Conservation (phyloP, 1,140 invertebrate genomes). For the Dendrolimus kikuchii region DNA sequence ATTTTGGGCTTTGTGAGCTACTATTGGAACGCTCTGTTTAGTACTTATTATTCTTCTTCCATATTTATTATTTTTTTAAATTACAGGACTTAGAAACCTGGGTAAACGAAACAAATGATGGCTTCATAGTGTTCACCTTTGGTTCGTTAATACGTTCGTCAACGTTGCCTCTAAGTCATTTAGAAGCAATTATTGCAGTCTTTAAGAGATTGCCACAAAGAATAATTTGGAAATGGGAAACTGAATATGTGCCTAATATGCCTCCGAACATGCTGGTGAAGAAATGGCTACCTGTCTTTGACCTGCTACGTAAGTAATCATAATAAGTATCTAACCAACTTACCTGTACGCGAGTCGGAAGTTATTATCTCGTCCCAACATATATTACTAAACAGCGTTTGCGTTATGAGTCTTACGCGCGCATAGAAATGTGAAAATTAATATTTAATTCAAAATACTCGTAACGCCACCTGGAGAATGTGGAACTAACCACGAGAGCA, state of each 20-base stretch:
- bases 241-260: constrained; percentile 43
- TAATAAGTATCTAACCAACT: too few relatives aligned
- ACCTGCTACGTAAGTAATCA: constrained; percentile 65
- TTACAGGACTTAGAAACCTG: constrained; percentile 26
- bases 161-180: constrained; percentile 44
- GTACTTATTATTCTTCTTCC: too few relatives aligned
- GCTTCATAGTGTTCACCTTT: constrained; percentile 74
- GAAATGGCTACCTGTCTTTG: constrained; percentile 78
- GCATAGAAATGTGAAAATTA: too few relatives aligned
- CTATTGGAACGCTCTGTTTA: too few relatives aligned
- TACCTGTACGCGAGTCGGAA: too few relatives aligned
- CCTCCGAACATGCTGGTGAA: constrained; percentile 73
- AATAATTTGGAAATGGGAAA: constrained; percentile 77
- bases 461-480: too few relatives aligned
- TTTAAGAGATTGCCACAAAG: constrained; percentile 71
- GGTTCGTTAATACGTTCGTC: constrained; percentile 65
- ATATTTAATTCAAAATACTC: too few relatives aligned
- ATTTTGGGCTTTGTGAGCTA: too few relatives aligned
- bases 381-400: too few relatives aligned
- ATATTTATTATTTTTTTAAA: constrained; percentile 1
- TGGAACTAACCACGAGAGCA: too few relatives aligned
- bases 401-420: too few relatives aligned
- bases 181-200: constrained; percentile 61
- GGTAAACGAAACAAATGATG: constrained; percentile 31
- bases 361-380: too few relatives aligned